Evolutionary conservation across 2,113 vertebrate genomes (phyloP), one percentile per base, ranked within the genome.

Genomic region (Atractosteus spatula): DNA sequence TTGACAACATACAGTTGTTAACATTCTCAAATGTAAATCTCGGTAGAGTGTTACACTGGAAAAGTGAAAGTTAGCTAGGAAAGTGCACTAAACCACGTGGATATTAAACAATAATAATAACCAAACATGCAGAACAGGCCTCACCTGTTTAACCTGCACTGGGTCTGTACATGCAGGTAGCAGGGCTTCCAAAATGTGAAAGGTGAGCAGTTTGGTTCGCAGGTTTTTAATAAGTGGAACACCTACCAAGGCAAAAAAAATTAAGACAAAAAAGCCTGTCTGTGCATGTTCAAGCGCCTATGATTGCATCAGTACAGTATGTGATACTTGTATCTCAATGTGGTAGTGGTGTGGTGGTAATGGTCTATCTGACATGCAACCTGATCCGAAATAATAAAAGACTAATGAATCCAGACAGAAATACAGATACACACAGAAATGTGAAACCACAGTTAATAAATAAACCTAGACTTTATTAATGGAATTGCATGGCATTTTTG

Each of bases 161-260:
- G 88, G 75, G 12, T 93, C 91, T 56, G 85, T 82, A 79, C 88
- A 92, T 78, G 86, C 82, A 71, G 91, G 91, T 74, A 93, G 79
- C 72, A 93, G 63, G 68, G 86, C 79, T 75, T 93, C 92, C 68
- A 93, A 84, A 77, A 92, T 88, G 66, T 93, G 91, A 71, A 93
- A 92, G 59, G 91, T 86, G 75, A 93, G 76, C 74, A 93, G 88
- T 68, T 91, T 91, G 11, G 91, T 92, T 57, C 91, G 89, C 45
- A 93, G 84, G 76, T 91, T 92, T 73, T 88, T 82, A 77, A 91
- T 87, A 73, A 66, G 79, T 42, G 87, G 85, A 59, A 82, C 85
- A 76, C 90, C 84, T 86, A 68, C 7, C 10, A 62, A 62, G 57
- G 68, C 4, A 62, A 47, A 57, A 29, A 56, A 4, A 29, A 29